Conservation (phyloP, 2,113 vertebrate genomes). For the Gavialis gangeticus region DNA sequence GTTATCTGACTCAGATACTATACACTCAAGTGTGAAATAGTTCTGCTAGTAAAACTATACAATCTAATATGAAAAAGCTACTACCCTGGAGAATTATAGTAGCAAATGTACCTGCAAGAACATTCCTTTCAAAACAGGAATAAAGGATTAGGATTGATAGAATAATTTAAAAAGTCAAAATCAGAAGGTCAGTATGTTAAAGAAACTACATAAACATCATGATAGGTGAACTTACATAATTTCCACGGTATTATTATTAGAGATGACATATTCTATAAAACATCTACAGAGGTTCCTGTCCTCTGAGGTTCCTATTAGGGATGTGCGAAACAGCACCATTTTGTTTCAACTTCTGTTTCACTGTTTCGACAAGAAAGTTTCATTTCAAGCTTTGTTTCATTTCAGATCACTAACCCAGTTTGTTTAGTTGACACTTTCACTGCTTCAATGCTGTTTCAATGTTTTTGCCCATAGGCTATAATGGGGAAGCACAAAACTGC, state of each 20-base stretch:
- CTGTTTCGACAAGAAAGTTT: not conserved
- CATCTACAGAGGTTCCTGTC: not conserved
- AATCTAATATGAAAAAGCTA: not conserved
- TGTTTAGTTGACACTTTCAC: no score
- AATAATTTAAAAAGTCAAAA: not conserved
- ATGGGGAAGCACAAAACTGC: no score
- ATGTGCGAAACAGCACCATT: no score
- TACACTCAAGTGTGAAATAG: not conserved
- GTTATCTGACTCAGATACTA: not conserved
- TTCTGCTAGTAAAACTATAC: not conserved
- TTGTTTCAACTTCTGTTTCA: no score
- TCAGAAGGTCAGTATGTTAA: not conserved
- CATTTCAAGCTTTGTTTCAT: not conserved
- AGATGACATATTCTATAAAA: not conserved
- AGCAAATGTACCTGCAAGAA: not conserved
- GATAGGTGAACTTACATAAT: constrained; percentile 3
- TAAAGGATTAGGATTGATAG: not conserved
- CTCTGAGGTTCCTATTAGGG: no score
- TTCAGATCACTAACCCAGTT: no score
- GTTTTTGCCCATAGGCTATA: no score
- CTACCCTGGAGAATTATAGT: not conserved
- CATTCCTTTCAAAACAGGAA: not conserved
- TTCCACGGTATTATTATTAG: constrained; percentile 5
- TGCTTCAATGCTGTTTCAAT: no score
- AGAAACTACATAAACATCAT: not conserved